Evolutionary conservation across 2,888 invertebrate species (phyloP).

Genomic region (Proisotoma minuta): DNA sequence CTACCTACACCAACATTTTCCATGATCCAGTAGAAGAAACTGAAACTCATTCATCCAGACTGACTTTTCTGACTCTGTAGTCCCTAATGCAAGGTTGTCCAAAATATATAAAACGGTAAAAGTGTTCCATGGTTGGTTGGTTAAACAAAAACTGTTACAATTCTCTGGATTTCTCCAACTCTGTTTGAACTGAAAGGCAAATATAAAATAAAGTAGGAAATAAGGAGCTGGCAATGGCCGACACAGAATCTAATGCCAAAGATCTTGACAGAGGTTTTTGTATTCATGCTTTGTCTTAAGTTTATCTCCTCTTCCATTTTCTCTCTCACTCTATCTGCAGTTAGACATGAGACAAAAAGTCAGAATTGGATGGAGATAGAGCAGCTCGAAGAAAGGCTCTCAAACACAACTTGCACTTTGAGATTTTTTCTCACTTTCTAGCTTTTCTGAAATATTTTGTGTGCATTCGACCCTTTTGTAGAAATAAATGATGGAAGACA

Average conservation of each 20-base stretch:
- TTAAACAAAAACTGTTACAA: neutral
- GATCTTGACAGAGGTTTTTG: slow-evolving; percentile 3
- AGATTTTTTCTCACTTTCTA: neutral
- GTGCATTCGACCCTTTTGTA: neutral
- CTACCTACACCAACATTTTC: too few relatives aligned
- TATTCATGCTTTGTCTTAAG: slow-evolving; percentile 12
- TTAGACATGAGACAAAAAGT: too few relatives aligned
- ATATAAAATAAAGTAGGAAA: neutral
- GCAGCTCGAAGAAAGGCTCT: neutral
- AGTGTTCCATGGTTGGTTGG: neutral
- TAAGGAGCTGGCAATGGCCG: neutral
- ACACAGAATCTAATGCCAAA: neutral
- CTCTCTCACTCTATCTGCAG: neutral
- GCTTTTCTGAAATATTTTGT: slow-evolving; percentile 2
- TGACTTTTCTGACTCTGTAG: too few relatives aligned
- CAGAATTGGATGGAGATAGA: neutral
- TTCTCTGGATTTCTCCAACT: too few relatives aligned
- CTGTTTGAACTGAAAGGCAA: too few relatives aligned
- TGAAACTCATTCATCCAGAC: too few relatives aligned
- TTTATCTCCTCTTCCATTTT: neutral
- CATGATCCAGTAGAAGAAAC: too few relatives aligned
- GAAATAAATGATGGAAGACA: slow-evolving; percentile 2
- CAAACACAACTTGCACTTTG: neutral
- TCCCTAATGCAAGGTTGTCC: too few relatives aligned
- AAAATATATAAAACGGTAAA: neutral